Percentiles rank a stretch among this genome's conserved stretches.
phyloP scores from a whole-genome alignment of 2,113 vertebrate genomes.

The Clarias gariepinus region DNA sequence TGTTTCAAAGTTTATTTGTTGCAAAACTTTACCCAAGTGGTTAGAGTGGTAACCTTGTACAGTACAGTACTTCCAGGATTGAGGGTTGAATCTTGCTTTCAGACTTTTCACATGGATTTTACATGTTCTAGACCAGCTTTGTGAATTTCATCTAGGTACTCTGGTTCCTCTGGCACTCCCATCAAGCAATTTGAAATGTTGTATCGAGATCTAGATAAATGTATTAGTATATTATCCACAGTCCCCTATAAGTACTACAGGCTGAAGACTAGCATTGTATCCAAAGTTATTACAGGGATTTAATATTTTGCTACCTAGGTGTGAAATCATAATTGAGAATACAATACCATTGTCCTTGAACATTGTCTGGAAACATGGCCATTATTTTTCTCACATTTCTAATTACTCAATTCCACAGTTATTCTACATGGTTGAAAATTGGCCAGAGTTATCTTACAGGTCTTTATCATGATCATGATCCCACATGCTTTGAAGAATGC shows the following conservation, averaged over 20 bases:
- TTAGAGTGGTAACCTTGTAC: too few species aligned
- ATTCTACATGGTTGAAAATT: background rate
- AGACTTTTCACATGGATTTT: too few species aligned
- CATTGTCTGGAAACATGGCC: background rate
- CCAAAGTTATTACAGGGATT: slow-evolving; percentile 4
- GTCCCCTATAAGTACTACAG: background rate
- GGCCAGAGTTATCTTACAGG: background rate
- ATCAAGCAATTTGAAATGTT: background rate
- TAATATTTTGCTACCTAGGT: background rate
- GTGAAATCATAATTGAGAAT: slow-evolving; percentile 20
- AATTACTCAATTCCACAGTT: background rate
- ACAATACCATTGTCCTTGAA: background rate
- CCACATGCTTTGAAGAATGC: background rate
- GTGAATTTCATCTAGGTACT: too few species aligned
- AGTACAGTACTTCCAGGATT: too few species aligned
- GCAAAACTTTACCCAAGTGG: background rate
- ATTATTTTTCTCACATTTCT: background rate
- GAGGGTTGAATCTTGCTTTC: too few species aligned
- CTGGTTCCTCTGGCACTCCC: too few species aligned
- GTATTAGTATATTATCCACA: background rate
- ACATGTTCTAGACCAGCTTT: too few species aligned
- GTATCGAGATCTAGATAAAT: slow-evolving; percentile 3
- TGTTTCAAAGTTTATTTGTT: background rate
- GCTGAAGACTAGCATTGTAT: background rate
- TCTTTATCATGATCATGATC: background rate